A percentile compares a stretch with the other conserved stretches of the same genome.
Evolutionary conservation across 2,888 invertebrate species (phyloP).

Genomic region (Ichneumon xanthorius): DNA sequence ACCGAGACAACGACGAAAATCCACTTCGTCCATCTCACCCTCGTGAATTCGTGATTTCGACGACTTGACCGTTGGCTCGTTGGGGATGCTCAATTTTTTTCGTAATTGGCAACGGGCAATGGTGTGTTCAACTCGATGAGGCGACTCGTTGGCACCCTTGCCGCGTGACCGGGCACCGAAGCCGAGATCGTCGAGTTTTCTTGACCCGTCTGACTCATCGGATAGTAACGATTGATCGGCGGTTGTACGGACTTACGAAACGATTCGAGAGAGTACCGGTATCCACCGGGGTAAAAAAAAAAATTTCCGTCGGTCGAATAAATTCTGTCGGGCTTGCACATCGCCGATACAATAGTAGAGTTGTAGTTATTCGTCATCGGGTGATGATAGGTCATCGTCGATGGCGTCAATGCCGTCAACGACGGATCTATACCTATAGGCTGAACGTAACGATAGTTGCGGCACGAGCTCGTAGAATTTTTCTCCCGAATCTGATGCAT

Average conservation of each 20-base stretch:
- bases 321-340: conserved; percentile 72
- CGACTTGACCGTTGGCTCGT: conserved; percentile 33
- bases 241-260: conserved; percentile 55
- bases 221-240: conserved; percentile 68
- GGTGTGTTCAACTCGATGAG: conserved; percentile 89
- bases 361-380: conserved; percentile 74
- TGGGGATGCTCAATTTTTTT: conserved; percentile 47
- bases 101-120: conserved; percentile 76
- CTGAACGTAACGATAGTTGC: conserved; percentile 72
- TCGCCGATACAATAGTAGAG: conserved; percentile 68
- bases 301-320: conserved; percentile 70
- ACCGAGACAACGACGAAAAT: conserved; percentile 68
- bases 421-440: conserved; percentile 70
- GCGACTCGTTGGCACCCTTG: conserved; percentile 88
- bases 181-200: conserved; percentile 66
- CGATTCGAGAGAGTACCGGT: conserved; percentile 50
- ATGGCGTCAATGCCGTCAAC: conserved; percentile 68
- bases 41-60: conserved; percentile 36
- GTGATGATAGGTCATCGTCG: conserved; percentile 75
- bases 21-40: conserved; percentile 73
- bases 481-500: conserved; percentile 82
- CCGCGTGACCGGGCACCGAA: conserved; percentile 74
- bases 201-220: neutral
- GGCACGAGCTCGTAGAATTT: conserved; percentile 65
- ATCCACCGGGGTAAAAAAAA: conserved; percentile 45